Base-by-base conservation (phyloP, 2,888 invertebrate species). In the Drosophila colorata region DNA sequence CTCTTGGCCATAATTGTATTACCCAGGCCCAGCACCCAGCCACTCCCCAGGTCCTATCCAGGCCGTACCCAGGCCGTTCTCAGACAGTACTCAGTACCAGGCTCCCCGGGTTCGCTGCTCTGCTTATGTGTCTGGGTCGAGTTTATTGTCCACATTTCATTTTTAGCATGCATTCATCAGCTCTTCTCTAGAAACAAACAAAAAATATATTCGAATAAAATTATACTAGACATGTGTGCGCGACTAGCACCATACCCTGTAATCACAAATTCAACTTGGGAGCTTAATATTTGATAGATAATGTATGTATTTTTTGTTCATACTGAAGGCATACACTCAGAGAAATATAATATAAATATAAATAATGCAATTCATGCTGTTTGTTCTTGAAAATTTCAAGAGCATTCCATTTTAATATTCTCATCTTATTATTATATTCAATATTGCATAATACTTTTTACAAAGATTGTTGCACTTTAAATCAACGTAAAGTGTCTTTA, bases 1-100 rank as follows among this genome's bases (percentile, higher is more conserved):
- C 38, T 56, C 40, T 52, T 49, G 74, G 37, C 44, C 31, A 47
- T 37, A 46, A 47, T 56, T 37, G 25, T 56, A 37, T 28, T 56
- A 28, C 38, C 16, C 4, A 33, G 4, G 28, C 28, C 25, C 25
- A 28, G 7, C 7, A 20, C 20, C 20, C 20, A 20, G 4, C 20
- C 20, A 20, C 20, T 3, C 3, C 25, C 25, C 8, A 28, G n/a
- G n/a, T n/a, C 28, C 13, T 33, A 33, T 4, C 33, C 33, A 1
- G 4, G 33, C 33, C 33, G 7, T 33, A 33, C 33, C 7, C 8
- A 6, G 25, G 25, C 25, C 8, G 25, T 28, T 13, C 33, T 28
- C 33, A 33, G 33, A 33, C 33, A 23, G 43, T 25, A 23, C 8
- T 23, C 41, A 11, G 4, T 13, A 11, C 11, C 13, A 23, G 41